Conservation (phyloP, 2,797 vertebrate species). For the Pteronotus mesoamericanus region DNA sequence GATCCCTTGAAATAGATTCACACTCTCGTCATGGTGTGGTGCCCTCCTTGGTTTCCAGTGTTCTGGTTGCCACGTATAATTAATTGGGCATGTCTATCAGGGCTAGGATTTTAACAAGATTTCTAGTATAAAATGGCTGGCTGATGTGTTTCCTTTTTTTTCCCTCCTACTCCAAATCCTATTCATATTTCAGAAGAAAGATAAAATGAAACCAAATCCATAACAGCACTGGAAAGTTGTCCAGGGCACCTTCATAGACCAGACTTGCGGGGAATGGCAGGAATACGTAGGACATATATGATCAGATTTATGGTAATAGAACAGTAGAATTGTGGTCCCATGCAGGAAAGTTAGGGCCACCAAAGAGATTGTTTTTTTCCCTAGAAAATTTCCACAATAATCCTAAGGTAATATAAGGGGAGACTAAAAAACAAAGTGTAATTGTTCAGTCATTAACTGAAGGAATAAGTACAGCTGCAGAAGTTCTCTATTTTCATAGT, state of each 20-base stretch:
- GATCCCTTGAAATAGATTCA: neutral
- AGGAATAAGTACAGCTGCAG: neutral
- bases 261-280: neutral
- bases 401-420: neutral
- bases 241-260: neutral
- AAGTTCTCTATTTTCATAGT: rapidly evolving
- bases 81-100: neutral
- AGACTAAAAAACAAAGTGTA: neutral
- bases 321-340: neutral
- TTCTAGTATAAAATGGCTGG: neutral
- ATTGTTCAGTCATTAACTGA: neutral
- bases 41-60: neutral
- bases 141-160: neutral
- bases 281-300: neutral
- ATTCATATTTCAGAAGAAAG: neutral
- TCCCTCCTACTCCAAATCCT: neutral
- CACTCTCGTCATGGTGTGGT: neutral
- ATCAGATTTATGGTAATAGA: neutral
- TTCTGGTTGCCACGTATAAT: neutral
- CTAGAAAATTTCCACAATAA: neutral
- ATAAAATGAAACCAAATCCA: neutral
- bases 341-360: neutral
- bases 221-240: neutral
- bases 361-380: neutral
- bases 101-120: neutral